phyloP scores from a whole-genome alignment of 2,888 invertebrate genomes.

The Acleris literana region DNA sequence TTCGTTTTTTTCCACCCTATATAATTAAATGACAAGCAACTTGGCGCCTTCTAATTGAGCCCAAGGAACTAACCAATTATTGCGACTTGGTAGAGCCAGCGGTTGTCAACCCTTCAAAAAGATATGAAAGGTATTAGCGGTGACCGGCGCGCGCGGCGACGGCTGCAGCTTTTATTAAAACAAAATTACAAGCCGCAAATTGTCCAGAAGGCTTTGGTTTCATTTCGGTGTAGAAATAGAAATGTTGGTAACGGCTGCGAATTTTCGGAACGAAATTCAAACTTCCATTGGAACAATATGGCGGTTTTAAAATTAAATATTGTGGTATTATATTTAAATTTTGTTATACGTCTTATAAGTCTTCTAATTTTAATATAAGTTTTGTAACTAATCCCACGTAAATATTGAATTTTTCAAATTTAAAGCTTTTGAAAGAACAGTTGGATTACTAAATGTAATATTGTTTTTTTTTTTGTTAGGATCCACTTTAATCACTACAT shows the following conservation, averaged over 20 bases:
- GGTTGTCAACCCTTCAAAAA: conserved; percentile 75
- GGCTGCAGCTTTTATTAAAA: conserved; percentile 81
- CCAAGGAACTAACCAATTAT: conserved; percentile 11
- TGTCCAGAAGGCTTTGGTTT: conserved; percentile 59
- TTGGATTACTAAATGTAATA: too few species aligned
- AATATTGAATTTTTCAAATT: too few species aligned
- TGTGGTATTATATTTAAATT: background rate
- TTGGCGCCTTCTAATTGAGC: background rate
- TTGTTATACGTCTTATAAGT: too few species aligned
- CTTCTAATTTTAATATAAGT: too few species aligned
- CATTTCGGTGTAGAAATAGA: conserved; percentile 24
- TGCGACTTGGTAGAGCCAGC: conserved; percentile 50
- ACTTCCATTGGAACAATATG: background rate
- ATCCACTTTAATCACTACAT: too few species aligned
- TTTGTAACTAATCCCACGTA: too few species aligned
- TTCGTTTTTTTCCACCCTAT: too few species aligned
- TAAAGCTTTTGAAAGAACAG: too few species aligned
- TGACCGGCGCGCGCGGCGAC: conserved; percentile 74
- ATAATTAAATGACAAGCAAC: background rate
- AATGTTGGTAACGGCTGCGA: conserved; percentile 8
- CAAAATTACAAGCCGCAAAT: conserved; percentile 79
- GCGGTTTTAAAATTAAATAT: background rate
- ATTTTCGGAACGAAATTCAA: background rate
- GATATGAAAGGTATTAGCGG: conserved; percentile 80
- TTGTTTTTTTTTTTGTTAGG: too few species aligned